These are phyloP conservation scores for Agelas oroides DNA, from an alignment of 37 sponge, comb jelly and placozoan genomes.

Conservation along the genomic window DNA sequence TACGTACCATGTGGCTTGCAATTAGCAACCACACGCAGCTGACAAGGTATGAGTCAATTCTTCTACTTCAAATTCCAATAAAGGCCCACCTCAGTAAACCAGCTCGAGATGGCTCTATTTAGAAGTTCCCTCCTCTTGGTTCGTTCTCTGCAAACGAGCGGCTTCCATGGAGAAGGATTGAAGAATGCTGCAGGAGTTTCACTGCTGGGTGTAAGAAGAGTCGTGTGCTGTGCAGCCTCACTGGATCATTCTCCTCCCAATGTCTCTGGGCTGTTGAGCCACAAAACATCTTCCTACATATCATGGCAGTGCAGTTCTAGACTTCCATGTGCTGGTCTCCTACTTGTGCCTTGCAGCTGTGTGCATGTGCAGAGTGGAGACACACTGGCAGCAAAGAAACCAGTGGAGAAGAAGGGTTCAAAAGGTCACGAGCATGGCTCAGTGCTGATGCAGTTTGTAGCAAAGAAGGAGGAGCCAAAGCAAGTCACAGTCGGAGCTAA, in stretches of 20 bases:
- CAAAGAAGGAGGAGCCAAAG: slow-evolving; percentile 48
- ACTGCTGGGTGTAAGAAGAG: too few relatives aligned
- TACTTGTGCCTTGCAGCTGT: not conserved
- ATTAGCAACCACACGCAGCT: too few relatives aligned
- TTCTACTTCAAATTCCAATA: not conserved
- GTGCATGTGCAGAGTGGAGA: not conserved
- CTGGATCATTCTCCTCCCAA: not conserved
- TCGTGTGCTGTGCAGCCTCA: not conserved
- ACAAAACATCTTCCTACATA: too few relatives aligned
- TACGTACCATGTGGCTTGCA: too few relatives aligned
- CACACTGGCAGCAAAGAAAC: not conserved
- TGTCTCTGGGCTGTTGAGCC: not conserved
- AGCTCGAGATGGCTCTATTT: slow-evolving; percentile 18
- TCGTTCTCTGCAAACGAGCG: not conserved
- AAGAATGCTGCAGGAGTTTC: too few relatives aligned
- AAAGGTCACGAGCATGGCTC: slow-evolving; percentile 45
- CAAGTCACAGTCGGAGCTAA: slow-evolving; percentile 69
- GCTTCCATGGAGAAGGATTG: too few relatives aligned
- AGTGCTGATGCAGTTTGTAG: slow-evolving; percentile 53
- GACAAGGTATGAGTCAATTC: too few relatives aligned
- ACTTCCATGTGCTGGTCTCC: not conserved
- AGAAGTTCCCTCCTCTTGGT: not conserved
- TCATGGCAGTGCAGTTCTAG: too few relatives aligned
- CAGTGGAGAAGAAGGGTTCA: not conserved
- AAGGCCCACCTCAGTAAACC: not conserved